phyloP scores from a whole-genome alignment of 2,888 invertebrate species.

The Ormyrus labotus region DNA sequence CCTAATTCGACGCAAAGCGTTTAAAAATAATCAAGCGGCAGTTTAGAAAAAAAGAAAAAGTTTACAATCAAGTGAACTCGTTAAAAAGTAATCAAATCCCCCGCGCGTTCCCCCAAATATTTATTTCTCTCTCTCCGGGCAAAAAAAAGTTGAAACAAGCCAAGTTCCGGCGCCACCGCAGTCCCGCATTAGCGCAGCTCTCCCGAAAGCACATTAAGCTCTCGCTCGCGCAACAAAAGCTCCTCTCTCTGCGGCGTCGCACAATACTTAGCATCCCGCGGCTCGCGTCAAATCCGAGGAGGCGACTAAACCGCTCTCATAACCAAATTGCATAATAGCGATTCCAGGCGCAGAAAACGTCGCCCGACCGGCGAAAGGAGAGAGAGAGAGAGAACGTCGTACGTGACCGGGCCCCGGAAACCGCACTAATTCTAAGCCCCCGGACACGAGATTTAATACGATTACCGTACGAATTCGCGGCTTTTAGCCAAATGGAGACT shows the following conservation, averaged over 20 bases:
- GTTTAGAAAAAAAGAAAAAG: no score
- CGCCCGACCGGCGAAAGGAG: not conserved
- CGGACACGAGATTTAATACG: slow-evolving; percentile 67
- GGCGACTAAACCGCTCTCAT: slow-evolving; percentile 23
- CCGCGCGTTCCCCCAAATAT: no score
- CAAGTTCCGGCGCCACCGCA: no score
- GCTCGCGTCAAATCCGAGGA: slow-evolving; percentile 30
- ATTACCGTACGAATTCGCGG: slow-evolving; percentile 62
- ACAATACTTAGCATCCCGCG: slow-evolving; percentile 1
- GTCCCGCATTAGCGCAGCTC: no score
- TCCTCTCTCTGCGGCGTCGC: not conserved
- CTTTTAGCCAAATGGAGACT: slow-evolving; percentile 40
- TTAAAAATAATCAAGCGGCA: no score
- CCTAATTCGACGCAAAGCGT: no score
- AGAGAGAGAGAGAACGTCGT: not conserved
- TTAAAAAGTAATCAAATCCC: slow-evolving; percentile 1
- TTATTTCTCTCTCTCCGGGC: no score
- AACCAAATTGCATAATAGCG: slow-evolving; percentile 45
- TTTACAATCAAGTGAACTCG: no score
- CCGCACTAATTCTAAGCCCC: slow-evolving; percentile 63
- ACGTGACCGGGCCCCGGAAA: slow-evolving; percentile 57
- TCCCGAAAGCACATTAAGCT: no score
- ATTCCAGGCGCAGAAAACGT: slow-evolving; percentile 16
- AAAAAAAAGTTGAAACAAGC: no score
- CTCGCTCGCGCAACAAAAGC: not conserved